Evolutionary conservation across 1,140 invertebrate species (phyloP).

Genomic region (Conus ventricosus): DNA sequence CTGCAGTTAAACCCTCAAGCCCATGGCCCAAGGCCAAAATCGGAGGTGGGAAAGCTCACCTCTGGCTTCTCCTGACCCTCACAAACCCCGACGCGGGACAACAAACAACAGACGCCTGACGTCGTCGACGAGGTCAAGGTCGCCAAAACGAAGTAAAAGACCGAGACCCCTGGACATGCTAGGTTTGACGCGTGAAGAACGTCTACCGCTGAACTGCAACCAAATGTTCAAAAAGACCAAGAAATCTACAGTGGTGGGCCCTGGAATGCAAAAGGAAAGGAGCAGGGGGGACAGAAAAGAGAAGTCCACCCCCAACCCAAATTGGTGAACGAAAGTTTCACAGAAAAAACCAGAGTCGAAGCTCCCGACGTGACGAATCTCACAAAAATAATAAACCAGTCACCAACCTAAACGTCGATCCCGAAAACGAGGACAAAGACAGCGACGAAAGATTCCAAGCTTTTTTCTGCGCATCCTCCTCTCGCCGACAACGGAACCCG

Average conservation of each 20-base stretch:
- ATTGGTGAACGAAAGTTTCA: not conserved
- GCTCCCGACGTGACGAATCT: not conserved
- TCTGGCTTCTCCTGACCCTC: conserved; percentile 32
- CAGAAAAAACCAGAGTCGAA: not conserved
- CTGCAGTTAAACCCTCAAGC: conserved; percentile 39
- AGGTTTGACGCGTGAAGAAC: not conserved
- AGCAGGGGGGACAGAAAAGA: not conserved
- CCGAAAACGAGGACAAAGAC: not conserved
- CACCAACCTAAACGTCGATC: not conserved
- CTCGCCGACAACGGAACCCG: conserved; percentile 26
- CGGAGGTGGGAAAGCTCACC: conserved; percentile 43
- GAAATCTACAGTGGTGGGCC: not conserved
- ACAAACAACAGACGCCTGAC: not conserved
- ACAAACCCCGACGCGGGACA: not conserved
- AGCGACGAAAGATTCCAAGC: not conserved
- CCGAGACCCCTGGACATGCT: no score
- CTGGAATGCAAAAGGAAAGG: not conserved
- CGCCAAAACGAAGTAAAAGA: not conserved
- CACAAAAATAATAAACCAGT: not conserved
- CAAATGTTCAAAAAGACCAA: no score
- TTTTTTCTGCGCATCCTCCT: conserved; percentile 33
- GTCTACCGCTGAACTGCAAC: not conserved
- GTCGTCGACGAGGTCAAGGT: not conserved
- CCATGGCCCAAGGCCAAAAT: not conserved
- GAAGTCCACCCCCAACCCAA: not conserved